Evolutionary conservation across 2,113 vertebrate genomes (phyloP), one percentile per base, ranked within the genome.

Genomic region (Echinops telfairi): DNA sequence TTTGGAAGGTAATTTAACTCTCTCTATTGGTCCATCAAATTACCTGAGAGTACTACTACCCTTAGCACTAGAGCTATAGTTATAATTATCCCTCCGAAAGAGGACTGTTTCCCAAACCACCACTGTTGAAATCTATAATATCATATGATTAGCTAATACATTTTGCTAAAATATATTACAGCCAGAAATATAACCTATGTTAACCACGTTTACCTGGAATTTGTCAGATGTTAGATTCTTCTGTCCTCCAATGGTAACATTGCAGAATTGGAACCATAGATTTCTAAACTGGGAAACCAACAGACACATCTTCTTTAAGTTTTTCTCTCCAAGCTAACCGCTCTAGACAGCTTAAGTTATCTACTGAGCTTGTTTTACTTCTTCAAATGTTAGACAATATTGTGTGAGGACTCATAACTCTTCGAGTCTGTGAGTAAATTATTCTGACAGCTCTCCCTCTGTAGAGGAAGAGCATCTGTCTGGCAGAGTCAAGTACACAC

Each of bases 1-100:
- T 96, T 84, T 85, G 3, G 91, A 94, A 78, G 47, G 57, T 87
- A 79, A 79, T 68, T 40, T 23, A 88, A 20, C 57, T 93, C 22
- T 60, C 36, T 86, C 87, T 79, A 57, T 38, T 27, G 40, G 10
- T 78, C 1, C 33, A 64, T 80, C 83, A 17, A 75, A 90, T 89
- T 90, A 60, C 53, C 31, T 23, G 17, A 86, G 71, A 84, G 29
- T 31, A n/a, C 53, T 38, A 64, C 84, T 68, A 70, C 43, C 22
- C 20, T n/a, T 88, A 29, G 11, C 27, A 75, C 38, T 14, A n/a
- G 9, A 88, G 0, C 6, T 93, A 57, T 81, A 71, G n/a, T 78
- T 68, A 25, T 14, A 93, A 85, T 80, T 66, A 60, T 36, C 15
- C 1, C 22, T 87, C 7, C 17, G 38, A n/a, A 68, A 17, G 68